A percentile compares a stretch with the other conserved stretches of the same genome.
These are phyloP conservation scores for Capreolus pygargus DNA, from an alignment of 2,113 vertebrate genomes.

Conservation along the genomic window DNA sequence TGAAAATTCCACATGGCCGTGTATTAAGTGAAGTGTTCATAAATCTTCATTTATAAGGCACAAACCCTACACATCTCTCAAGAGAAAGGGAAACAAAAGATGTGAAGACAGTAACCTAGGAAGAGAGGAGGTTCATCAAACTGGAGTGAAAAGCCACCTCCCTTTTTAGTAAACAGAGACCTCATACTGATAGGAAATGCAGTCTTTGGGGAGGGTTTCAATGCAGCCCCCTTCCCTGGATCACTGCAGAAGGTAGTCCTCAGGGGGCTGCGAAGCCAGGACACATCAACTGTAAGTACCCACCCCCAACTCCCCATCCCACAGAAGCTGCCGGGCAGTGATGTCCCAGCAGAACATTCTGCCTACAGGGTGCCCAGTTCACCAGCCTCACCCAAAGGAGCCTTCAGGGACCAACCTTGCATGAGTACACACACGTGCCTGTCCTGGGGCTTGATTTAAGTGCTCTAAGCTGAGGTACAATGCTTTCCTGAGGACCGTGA, in stretches of 20 bases:
- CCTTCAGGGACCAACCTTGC: background rate
- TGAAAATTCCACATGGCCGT: background rate
- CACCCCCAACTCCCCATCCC: background rate
- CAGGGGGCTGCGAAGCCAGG: background rate
- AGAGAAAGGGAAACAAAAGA: background rate
- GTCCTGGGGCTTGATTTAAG: background rate
- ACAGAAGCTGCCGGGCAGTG: background rate
- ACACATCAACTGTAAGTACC: background rate
- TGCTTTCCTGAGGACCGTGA: background rate
- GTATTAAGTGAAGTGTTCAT: conserved; percentile 10
- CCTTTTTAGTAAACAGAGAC: background rate
- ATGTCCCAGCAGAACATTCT: background rate
- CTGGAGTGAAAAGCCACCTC: background rate
- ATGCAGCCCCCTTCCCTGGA: background rate
- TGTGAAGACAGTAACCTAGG: background rate
- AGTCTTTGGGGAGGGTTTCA: background rate
- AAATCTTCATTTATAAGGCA: conserved; percentile 65
- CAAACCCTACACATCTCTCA: conserved; percentile 37
- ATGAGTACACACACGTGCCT: background rate
- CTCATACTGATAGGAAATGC: background rate
- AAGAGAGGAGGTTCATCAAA: background rate
- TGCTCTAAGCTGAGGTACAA: background rate
- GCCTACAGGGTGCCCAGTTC: background rate
- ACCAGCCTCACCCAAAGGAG: background rate
- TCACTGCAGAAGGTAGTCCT: background rate